Conservation (phyloP, 2,113 vertebrate genomes). For the Macroglossus sobrinus region DNA sequence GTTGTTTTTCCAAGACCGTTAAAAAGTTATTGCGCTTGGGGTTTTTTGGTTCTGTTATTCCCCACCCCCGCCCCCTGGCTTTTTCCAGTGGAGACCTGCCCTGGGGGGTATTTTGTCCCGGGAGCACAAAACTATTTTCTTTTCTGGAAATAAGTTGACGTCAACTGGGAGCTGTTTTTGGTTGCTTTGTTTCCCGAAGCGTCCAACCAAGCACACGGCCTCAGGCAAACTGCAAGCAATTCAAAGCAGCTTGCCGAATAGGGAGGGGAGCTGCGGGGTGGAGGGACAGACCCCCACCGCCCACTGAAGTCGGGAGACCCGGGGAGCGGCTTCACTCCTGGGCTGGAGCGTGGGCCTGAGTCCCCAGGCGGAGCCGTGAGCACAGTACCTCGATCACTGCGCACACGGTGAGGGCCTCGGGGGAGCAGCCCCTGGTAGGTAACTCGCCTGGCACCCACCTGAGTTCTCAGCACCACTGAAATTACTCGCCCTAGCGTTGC, state of each 20-base stretch:
- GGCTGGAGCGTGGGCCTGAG: background rate
- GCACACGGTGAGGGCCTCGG: background rate
- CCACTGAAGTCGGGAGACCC: background rate
- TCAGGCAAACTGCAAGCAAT: conserved; percentile 63
- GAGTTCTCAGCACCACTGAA: background rate
- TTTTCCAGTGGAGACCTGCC: conserved; percentile 70
- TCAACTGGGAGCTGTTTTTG: conserved; percentile 76
- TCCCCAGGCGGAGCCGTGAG: background rate
- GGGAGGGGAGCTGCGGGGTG: background rate
- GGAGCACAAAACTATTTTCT: conserved; percentile 74
- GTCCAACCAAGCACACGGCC: conserved; percentile 61
- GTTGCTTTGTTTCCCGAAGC: conserved; percentile 77
- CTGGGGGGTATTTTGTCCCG: conserved; percentile 67
- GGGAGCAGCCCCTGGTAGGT: background rate
- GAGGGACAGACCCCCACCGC: background rate
- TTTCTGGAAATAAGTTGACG: conserved; percentile 78
- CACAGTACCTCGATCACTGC: background rate
- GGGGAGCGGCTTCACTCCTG: background rate
- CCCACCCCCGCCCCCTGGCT: background rate
- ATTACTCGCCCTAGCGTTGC: background rate
- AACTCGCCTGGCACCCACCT: background rate
- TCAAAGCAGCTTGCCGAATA: conserved; percentile 53
- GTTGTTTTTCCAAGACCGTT: conserved; percentile 39
- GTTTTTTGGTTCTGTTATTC: background rate
- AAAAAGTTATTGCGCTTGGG: background rate